Conservation (phyloP, 2,113 vertebrate species). For the Ammodytes dubius region DNA sequence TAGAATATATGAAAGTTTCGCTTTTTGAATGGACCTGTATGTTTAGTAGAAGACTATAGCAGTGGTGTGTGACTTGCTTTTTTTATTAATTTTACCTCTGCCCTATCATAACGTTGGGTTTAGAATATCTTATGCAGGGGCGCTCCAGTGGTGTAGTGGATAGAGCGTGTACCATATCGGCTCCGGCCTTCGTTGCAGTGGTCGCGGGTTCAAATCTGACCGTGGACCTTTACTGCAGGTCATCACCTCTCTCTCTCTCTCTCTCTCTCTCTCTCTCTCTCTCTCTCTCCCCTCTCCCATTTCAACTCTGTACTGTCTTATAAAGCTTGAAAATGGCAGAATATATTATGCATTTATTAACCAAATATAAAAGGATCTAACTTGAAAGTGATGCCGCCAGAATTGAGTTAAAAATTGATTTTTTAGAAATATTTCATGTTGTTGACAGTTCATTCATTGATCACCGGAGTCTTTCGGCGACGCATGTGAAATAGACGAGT, state of each 20-base stretch:
- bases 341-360: conserved; percentile 1
- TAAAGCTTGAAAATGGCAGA: neutral
- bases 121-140: no score
- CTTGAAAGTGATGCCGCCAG: neutral
- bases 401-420: neutral
- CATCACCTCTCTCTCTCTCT: no score
- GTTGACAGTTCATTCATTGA: conserved; percentile 43
- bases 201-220: no score
- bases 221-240: no score
- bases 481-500: conserved; percentile 50
- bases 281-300: no score
- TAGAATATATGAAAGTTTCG: neutral
- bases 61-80: conserved; percentile 18
- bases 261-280: no score
- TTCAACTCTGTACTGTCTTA: no score
- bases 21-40: neutral
- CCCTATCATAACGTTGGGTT: neutral
- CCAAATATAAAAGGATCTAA: conserved; percentile 7
- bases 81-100: conserved; percentile 9
- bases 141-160: no score
- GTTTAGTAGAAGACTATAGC: no score
- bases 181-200: no score
- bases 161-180: no score
- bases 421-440: neutral
- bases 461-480: conserved; percentile 51